phyloP scores from a whole-genome alignment of 2,888 invertebrate genomes.

The Pachymerium ferrugineum region DNA sequence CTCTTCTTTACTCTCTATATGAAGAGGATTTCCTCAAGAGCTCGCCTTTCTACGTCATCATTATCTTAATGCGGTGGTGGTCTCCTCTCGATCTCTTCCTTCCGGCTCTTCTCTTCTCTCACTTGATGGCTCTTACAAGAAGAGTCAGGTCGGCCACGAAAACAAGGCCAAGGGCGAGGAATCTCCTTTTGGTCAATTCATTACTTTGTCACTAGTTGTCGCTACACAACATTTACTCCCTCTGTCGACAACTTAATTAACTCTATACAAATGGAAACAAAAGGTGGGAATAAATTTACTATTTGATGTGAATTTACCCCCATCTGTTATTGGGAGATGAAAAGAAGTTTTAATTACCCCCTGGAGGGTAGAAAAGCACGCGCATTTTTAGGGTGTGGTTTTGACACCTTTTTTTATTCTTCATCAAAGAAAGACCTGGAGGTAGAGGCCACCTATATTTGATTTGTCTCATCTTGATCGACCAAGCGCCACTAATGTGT shows the following conservation, averaged over 20 bases:
- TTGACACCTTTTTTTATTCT: conserved; percentile 17
- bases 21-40: not conserved
- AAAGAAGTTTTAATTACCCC: not conserved
- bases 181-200: conserved; percentile 10
- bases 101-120: conserved; percentile 23
- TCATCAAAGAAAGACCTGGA: not conserved
- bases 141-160: conserved; percentile 19
- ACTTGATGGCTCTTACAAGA: conserved; percentile 12
- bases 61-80: conserved; percentile 27
- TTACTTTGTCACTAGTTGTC: not conserved
- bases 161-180: conserved; percentile 26
- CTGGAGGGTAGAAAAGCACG: not conserved
- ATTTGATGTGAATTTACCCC: not conserved
- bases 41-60: conserved; percentile 24
- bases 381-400: not conserved
- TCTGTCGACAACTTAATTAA: too few species aligned
- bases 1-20: not conserved
- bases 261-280: too few species aligned
- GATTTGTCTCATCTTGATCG: conserved; percentile 25
- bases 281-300: not conserved
- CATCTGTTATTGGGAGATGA: conserved; percentile 14
- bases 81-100: conserved; percentile 14
- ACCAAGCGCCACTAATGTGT: conserved; percentile 18
- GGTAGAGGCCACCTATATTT: conserved; percentile 25
- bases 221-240: not conserved